Conservation (phyloP, 2,797 vertebrate species). For the Eremophila alpestris region DNA sequence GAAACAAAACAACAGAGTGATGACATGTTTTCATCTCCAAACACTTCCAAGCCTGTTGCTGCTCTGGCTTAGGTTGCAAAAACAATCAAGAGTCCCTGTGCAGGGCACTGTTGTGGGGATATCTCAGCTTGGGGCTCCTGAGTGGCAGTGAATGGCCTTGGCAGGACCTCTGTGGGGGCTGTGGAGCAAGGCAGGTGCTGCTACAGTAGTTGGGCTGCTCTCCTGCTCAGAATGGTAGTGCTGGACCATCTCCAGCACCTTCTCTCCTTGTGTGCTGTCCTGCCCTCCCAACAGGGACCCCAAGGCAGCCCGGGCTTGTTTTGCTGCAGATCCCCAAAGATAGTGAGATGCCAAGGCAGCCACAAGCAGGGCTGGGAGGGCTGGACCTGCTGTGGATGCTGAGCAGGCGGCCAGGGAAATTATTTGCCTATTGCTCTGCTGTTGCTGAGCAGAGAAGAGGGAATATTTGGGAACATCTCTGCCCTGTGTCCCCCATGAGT, state of each 20-base stretch:
- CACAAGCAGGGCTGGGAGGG: neutral
- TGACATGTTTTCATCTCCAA: neutral
- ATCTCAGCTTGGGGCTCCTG: neutral
- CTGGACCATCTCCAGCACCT: neutral
- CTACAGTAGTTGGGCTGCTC: neutral
- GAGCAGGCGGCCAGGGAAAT: neutral
- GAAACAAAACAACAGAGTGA: neutral
- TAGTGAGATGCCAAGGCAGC: rapidly evolving
- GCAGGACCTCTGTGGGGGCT: neutral
- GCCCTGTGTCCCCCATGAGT: neutral
- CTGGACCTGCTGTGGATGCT: neutral
- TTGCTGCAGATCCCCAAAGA: neutral
- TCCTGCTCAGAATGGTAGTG: neutral
- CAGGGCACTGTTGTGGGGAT: neutral
- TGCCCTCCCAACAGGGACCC: neutral
- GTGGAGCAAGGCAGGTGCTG: neutral
- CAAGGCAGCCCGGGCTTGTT: neutral
- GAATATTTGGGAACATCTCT: neutral
- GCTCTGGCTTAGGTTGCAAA: neutral
- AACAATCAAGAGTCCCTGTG: neutral
- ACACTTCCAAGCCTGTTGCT: neutral
- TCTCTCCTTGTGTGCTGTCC: neutral
- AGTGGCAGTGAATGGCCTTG: neutral
- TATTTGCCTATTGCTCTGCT: neutral
- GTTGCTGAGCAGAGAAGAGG: neutral